A percentile compares a stretch with the other conserved stretches of the same genome.
Conservation (phyloP, 2,113 vertebrate species). For the Poeciliopsis occidentalis region DNA sequence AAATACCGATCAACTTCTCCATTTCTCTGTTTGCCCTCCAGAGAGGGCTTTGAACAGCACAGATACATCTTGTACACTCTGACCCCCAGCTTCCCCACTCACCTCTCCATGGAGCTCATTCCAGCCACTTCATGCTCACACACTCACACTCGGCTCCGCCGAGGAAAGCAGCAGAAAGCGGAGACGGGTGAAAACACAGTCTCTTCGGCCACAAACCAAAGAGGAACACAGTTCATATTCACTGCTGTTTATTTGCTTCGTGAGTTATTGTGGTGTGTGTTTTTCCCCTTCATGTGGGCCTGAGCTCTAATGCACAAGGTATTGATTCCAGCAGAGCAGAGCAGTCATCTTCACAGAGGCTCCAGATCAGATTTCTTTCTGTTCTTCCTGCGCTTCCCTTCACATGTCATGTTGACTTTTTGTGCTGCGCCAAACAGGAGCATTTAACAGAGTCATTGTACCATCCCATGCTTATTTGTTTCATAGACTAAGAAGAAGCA, state of each 20-base stretch:
- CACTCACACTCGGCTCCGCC: neutral
- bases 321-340: constrained; percentile 34
- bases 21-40: constrained; percentile 63
- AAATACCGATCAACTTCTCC: constrained; percentile 59
- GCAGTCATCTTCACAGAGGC: constrained; percentile 13
- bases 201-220: constrained; percentile 17
- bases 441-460: constrained; percentile 3
- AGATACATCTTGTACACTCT: constrained; percentile 66
- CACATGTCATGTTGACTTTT: neutral
- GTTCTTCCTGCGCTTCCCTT: constrained; percentile 11
- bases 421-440: constrained; percentile 3
- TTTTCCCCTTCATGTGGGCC: neutral
- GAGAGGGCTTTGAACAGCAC: constrained; percentile 59
- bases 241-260: constrained; percentile 10
- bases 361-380: constrained; percentile 30
- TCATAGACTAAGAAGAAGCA: too few relatives aligned
- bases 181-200: constrained; percentile 39
- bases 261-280: constrained; percentile 2
- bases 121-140: constrained; percentile 18
- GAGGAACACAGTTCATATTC: constrained; percentile 17
- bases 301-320: constrained; percentile 21
- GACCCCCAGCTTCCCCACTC: constrained; percentile 62
- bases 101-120: constrained; percentile 50
- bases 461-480: constrained; percentile 11
- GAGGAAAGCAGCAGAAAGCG: constrained; percentile 15